Percentiles rank a stretch among this genome's conserved stretches.
These are phyloP conservation scores for Belgica antarctica DNA, from an alignment of 2,888 invertebrate genomes.

Conservation along the genomic window DNA sequence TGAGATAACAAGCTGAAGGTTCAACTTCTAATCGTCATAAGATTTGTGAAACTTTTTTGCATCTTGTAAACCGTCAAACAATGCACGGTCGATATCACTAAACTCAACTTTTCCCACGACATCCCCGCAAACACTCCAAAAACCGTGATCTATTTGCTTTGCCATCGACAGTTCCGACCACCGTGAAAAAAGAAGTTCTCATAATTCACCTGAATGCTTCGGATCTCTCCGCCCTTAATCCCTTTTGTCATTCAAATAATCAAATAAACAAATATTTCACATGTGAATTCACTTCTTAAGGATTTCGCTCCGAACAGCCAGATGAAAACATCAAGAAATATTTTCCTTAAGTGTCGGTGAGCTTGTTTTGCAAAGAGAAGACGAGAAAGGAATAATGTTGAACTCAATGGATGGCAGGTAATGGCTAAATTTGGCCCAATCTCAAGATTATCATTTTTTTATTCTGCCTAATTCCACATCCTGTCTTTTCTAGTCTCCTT, in stretches of 20 bases:
- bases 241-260: constrained; percentile 37
- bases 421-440: constrained; percentile 28
- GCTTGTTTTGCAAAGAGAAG: constrained; percentile 22
- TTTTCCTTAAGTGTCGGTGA: constrained; percentile 38
- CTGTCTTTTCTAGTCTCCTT: not conserved
- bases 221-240: constrained; percentile 27
- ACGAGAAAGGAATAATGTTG: not conserved
- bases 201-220: constrained; percentile 41
- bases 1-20: no score
- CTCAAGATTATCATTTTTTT: constrained; percentile 4
- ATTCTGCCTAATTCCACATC: constrained; percentile 28
- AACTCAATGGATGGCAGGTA: constrained; percentile 23
- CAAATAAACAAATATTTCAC: constrained; percentile 15
- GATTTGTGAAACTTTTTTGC: no score
- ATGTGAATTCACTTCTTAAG: constrained; percentile 22
- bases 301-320: not conserved
- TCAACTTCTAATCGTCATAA: no score
- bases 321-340: constrained; percentile 38
- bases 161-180: constrained; percentile 38
- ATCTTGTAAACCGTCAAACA: no score
- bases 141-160: not conserved
- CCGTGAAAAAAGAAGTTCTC: constrained; percentile 31
- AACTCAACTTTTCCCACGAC: no score
- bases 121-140: no score
- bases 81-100: no score